Evolutionary conservation across 2,113 vertebrate species (phyloP).

Genomic region (Raja brachyura): DNA sequence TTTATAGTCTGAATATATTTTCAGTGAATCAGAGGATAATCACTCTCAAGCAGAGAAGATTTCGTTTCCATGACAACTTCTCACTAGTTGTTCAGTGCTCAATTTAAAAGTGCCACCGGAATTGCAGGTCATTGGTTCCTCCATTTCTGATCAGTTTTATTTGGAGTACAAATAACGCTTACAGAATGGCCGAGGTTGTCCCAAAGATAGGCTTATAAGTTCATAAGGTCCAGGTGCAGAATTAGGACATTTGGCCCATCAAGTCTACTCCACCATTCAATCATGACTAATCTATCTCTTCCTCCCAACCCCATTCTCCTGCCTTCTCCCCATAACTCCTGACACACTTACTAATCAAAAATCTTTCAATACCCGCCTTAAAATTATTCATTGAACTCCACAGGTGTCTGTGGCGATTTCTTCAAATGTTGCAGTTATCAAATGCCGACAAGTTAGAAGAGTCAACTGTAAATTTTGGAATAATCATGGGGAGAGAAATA

Average conservation of each 20-base stretch:
- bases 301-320: too few species aligned
- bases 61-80: conserved; percentile 13
- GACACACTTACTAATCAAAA: too few species aligned
- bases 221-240: too few species aligned
- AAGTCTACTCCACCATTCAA: too few species aligned
- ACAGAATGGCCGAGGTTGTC: not conserved
- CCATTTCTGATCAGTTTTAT: not conserved
- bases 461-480: not conserved
- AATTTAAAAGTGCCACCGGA: not conserved
- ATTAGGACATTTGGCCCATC: too few species aligned
- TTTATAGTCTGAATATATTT: not conserved
- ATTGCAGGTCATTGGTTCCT: not conserved
- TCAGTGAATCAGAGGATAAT: not conserved
- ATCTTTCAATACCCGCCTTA: too few species aligned
- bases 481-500: too few species aligned
- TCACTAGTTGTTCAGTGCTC: not conserved
- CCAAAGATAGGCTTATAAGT: not conserved
- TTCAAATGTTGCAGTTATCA: not conserved
- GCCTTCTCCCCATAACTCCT: too few species aligned
- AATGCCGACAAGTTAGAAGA: not conserved
- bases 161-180: not conserved
- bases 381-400: too few species aligned
- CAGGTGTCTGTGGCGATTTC: not conserved
- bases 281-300: too few species aligned
- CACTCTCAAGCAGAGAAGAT: not conserved